phyloP scores from a whole-genome alignment of 2,797 vertebrate genomes.

The Staurois parvus region DNA sequence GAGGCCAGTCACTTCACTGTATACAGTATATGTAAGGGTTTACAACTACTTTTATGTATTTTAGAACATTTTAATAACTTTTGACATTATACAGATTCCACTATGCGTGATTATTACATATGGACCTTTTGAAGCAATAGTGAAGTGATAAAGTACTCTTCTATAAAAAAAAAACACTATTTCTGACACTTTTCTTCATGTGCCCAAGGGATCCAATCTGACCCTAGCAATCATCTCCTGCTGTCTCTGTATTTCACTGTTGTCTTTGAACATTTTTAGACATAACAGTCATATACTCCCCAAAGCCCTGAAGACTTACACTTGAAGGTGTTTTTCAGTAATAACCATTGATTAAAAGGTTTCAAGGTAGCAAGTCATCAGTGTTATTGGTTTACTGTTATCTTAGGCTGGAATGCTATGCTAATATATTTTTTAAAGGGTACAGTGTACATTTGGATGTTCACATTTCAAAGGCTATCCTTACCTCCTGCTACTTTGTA shows the following conservation, averaged over 20 bases:
- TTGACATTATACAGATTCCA: no score
- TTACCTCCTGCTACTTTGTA: constrained; percentile 3
- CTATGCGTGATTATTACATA: background rate
- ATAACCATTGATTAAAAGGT: constrained; percentile 10
- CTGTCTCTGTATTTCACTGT: background rate
- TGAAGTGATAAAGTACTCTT: no score
- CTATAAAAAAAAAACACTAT: background rate
- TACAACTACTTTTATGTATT: no score
- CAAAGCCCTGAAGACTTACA: constrained; percentile 13
- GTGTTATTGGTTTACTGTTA: constrained; percentile 33
- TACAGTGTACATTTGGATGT: constrained; percentile 11
- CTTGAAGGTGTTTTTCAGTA: constrained; percentile 29
- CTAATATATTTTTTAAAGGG: constrained; percentile 25
- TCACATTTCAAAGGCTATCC: constrained; percentile 9
- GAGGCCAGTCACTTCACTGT: no score
- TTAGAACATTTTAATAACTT: no score
- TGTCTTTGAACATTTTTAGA: background rate
- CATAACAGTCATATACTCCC: background rate
- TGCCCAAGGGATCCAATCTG: background rate
- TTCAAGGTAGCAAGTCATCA: background rate
- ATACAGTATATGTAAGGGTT: no score
- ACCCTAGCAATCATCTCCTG: background rate
- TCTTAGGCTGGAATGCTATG: constrained; percentile 29
- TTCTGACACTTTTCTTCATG: background rate
- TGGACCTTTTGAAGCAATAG: background rate